Percentiles rank a stretch among this genome's conserved stretches.
These are phyloP conservation scores for Epirrhoe alternata DNA, from an alignment of 2,888 invertebrate genomes.

Conservation along the genomic window DNA sequence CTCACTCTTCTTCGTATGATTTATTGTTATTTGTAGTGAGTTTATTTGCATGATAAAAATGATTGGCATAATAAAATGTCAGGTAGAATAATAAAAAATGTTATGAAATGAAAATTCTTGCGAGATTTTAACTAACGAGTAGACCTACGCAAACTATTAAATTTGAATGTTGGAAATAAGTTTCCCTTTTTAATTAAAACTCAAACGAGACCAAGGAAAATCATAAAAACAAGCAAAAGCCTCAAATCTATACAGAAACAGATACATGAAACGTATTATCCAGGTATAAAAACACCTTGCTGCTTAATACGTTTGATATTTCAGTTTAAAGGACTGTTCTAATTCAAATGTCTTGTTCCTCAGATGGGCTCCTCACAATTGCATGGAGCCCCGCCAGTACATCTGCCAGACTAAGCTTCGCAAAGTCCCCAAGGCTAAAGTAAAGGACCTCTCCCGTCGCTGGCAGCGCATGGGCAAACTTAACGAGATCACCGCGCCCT, in stretches of 20 bases:
- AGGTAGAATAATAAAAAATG: constrained; percentile 25
- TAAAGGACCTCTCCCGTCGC: constrained; percentile 75
- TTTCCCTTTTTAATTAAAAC: constrained; percentile 22
- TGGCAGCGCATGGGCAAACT: constrained; percentile 81
- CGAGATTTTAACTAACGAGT: constrained; percentile 21
- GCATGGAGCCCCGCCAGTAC: constrained; percentile 87
- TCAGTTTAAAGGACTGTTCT: not conserved
- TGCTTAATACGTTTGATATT: not conserved
- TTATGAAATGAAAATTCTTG: constrained; percentile 13
- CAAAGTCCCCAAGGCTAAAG: constrained; percentile 76
- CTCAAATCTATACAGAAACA: not conserved
- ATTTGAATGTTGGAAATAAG: constrained; percentile 11
- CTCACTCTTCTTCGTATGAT: constrained; percentile 26
- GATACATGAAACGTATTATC: not conserved
- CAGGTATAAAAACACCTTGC: not conserved
- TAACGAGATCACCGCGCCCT: constrained; percentile 84
- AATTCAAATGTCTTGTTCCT: not conserved
- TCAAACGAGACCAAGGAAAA: not conserved
- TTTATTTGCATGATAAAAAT: constrained; percentile 18
- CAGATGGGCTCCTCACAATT: constrained; percentile 88
- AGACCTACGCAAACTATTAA: constrained; percentile 31
- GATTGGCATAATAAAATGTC: constrained; percentile 23
- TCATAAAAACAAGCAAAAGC: too few relatives aligned
- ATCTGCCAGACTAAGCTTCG: constrained; percentile 88
- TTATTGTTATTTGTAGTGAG: constrained; percentile 23